phyloP scores from a whole-genome alignment of 2,797 vertebrate genomes.

The Passerculus sandwichensis region DNA sequence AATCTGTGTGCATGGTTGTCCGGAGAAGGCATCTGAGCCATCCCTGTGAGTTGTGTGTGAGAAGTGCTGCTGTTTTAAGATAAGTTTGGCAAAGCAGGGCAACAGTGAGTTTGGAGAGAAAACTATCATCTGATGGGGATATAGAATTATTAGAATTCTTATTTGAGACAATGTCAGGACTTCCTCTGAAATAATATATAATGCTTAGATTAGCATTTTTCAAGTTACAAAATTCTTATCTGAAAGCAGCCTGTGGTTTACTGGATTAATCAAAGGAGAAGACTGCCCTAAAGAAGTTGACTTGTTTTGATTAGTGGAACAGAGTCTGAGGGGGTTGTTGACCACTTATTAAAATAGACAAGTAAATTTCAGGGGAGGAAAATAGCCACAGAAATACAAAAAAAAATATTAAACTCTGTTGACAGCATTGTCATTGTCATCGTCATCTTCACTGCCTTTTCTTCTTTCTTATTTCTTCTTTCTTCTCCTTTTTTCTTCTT shows the following conservation, averaged over 20 bases:
- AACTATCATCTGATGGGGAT: not conserved
- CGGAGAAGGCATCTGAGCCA: not conserved
- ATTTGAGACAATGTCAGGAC: not conserved
- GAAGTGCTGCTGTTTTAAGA: not conserved
- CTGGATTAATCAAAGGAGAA: not conserved
- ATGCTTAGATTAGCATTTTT: not conserved
- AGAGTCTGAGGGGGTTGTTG: not conserved
- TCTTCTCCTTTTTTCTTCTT: not conserved
- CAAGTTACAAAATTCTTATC: not conserved
- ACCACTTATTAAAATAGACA: not conserved
- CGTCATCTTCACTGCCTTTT: fast-evolving
- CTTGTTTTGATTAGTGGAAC: not conserved
- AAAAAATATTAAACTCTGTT: not conserved
- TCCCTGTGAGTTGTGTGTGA: not conserved
- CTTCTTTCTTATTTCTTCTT: not conserved
- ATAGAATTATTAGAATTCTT: not conserved
- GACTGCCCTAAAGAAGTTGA: not conserved
- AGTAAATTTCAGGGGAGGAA: not conserved
- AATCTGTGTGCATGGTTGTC: not conserved
- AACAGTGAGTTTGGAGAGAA: not conserved
- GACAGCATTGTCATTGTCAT: fast-evolving
- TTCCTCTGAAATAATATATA: not conserved
- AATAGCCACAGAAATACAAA: not conserved
- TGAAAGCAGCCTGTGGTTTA: not conserved
- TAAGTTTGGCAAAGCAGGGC: not conserved